Conservation (phyloP, 2,113 vertebrate species). For the Gila orcuttii region DNA sequence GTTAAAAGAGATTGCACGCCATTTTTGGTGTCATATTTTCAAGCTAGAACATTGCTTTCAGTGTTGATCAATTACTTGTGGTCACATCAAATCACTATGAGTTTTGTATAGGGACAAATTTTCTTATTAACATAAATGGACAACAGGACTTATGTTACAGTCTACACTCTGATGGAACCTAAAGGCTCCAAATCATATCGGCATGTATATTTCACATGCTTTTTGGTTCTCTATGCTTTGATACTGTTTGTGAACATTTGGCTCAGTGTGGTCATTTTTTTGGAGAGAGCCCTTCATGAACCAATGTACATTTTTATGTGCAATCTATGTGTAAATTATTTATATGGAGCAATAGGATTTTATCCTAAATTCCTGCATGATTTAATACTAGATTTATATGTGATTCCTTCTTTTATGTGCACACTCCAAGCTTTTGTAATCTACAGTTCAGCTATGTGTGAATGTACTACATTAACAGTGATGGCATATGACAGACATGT, state of each 20-base stretch:
- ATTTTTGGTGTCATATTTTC: not conserved
- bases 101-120: not conserved
- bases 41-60: not conserved
- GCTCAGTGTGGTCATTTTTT: conserved; percentile 12
- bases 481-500: conserved; percentile 50
- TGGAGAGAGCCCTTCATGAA: conserved; percentile 46
- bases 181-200: conserved; percentile 25
- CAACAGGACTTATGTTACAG: not conserved
- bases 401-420: conserved; percentile 37
- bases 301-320: conserved; percentile 52
- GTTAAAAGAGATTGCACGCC: not conserved
- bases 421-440: conserved; percentile 41
- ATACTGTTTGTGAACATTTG: not conserved
- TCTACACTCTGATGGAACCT: conserved; percentile 30
- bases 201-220: not conserved
- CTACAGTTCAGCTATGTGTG: conserved; percentile 43
- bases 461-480: conserved; percentile 33
- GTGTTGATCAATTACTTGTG: not conserved
- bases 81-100: not conserved
- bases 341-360: conserved; percentile 39
- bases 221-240: no score
- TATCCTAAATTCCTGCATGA: conserved; percentile 40
- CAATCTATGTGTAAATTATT: conserved; percentile 44
- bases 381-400: conserved; percentile 31
- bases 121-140: not conserved